These are phyloP conservation scores for Sesia bembeciformis DNA, from an alignment of 2,888 invertebrate genomes.

Conservation along the genomic window DNA sequence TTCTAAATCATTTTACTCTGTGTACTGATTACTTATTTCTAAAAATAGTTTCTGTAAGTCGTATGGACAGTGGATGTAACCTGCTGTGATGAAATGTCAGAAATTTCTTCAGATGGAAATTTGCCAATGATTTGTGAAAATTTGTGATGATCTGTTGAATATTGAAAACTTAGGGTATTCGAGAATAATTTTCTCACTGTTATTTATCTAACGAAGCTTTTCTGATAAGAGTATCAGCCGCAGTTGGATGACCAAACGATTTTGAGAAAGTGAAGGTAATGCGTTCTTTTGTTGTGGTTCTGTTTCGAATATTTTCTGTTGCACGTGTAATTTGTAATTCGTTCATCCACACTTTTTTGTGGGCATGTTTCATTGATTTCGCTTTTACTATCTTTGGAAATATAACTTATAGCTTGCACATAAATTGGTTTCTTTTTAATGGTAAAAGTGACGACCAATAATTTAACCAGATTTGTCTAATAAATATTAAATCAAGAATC, in stretches of 20 bases:
- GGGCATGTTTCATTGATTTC: no score
- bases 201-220: slow-evolving; percentile 1
- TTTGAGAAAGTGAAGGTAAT: slow-evolving; percentile 38
- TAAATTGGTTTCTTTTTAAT: no score
- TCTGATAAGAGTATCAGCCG: slow-evolving; percentile 11
- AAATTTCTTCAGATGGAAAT: slow-evolving; percentile 48
- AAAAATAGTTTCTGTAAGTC: no score
- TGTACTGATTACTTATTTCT: no score
- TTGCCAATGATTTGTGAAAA: slow-evolving; percentile 55
- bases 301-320: neutral
- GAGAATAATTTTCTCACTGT: slow-evolving; percentile 14
- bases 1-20: no score
- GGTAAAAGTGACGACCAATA: no score
- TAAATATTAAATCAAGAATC: no score
- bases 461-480: no score
- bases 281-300: neutral
- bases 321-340: neutral
- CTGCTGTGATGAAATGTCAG: slow-evolving; percentile 61
- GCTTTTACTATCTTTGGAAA: no score
- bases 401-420: no score
- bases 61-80: slow-evolving; percentile 7
- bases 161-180: slow-evolving; percentile 33
- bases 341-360: no score
- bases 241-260: slow-evolving; percentile 53
- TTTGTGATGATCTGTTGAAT: slow-evolving; percentile 29